Evolutionary conservation across 2,888 invertebrate genomes (phyloP).

Genomic region (Agrochola lota): DNA sequence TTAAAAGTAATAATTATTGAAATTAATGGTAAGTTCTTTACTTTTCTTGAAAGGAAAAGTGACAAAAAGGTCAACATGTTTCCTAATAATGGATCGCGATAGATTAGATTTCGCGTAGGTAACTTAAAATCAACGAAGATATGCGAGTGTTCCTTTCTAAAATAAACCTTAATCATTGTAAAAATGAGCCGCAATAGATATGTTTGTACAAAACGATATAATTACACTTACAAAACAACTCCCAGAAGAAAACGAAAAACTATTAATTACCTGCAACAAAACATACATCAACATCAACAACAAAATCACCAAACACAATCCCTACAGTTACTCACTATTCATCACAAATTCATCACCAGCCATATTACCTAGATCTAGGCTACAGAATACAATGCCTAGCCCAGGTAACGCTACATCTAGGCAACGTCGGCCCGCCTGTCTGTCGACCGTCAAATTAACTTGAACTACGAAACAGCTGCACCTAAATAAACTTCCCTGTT

Average conservation of each 20-base stretch:
- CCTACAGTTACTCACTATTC: background rate
- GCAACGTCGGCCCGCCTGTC: conserved; percentile 50
- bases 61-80: background rate
- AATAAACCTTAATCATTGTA: background rate
- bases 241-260: background rate
- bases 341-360: conserved; percentile 5
- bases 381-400: background rate
- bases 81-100: background rate
- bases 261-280: conserved; percentile 59
- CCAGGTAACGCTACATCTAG: conserved; percentile 15
- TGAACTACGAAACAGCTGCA: conserved; percentile 48
- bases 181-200: background rate
- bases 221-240: conserved; percentile 14
- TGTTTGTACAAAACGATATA: background rate
- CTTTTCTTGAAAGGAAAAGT: background rate
- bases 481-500: conserved; percentile 53
- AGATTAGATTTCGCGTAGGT: background rate
- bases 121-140: too few relatives aligned
- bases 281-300: conserved; percentile 15
- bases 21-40: conserved; percentile 3
- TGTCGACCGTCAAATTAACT: conserved; percentile 66
- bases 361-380: conserved; percentile 12
- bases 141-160: background rate
- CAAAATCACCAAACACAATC: background rate
- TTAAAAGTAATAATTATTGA: conserved; percentile 20